Percentiles rank a stretch among this genome's conserved stretches.
Evolutionary conservation across 2,888 invertebrate species (phyloP).

Genomic region (Tanypteryx hageni): DNA sequence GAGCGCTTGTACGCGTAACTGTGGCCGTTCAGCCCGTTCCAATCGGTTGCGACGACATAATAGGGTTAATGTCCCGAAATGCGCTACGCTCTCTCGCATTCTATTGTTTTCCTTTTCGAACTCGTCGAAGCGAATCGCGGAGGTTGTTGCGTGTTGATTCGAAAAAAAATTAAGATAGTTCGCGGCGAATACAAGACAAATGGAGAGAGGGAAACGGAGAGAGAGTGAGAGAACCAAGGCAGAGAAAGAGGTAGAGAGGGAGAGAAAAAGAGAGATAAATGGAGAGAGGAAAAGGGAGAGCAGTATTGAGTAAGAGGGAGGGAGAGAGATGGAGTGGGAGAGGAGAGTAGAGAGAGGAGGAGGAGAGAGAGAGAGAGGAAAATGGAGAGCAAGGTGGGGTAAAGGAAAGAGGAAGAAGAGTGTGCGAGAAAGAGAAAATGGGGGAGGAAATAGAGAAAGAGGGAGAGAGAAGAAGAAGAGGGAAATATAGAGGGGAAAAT

Average conservation of each 20-base stretch:
- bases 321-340: not conserved
- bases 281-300: not conserved
- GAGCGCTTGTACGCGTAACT: not conserved
- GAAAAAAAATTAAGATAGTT: not conserved
- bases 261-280: not conserved
- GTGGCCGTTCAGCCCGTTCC: not conserved
- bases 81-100: not conserved
- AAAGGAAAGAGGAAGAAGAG: no score
- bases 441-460: no score
- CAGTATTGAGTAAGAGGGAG: no score
- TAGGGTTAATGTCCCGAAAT: slow-evolving; percentile 20
- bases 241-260: not conserved
- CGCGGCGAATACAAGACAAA: not conserved
- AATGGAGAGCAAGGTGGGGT: no score
- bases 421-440: no score
- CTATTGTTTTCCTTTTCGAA: not conserved
- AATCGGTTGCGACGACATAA: not conserved
- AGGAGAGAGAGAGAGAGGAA: no score
- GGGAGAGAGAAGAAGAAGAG: no score
- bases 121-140: not conserved
- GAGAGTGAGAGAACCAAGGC: not conserved
- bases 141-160: not conserved
- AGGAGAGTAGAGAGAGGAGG: not conserved
- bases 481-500: no score
- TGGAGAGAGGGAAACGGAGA: not conserved